Base-by-base conservation (phyloP, 1,140 invertebrate species). In the Pogonognathellus flavescens region DNA sequence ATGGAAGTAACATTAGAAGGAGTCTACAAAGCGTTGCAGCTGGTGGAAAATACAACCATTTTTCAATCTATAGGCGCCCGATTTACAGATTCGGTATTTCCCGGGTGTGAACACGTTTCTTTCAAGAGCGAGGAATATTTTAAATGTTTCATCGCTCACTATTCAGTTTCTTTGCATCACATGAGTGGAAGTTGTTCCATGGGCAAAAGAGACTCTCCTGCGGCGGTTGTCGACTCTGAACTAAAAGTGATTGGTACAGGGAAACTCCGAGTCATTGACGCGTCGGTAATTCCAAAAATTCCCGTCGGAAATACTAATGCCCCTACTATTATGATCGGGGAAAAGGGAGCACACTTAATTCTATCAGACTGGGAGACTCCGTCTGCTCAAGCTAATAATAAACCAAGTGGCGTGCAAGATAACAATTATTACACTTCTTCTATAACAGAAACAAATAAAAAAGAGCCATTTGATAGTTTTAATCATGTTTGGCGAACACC, bases 141-240 rank as follows among this genome's bases (percentile, higher is more conserved):
- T 80, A 93, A 95, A 84, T 97, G 95, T 88, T 92, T 92, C 8
- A 93, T 95, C 1, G 90, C 94, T 25, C 94, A 96, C 86, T 96
- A 96, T 88, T 96, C 95, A 0, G 93, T 96, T 92, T 96, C 96
- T 0, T 95, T 96, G 70, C 97, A 97, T 89, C 96, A 97, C 92
- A 95, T 95, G 0, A 93, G 94, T 0, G 94, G 96, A 0, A 92
- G 92, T 3, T 93, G 92, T 86, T 92, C 91, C 88, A 93, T 93
- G 92, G 93, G 96, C 4, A 94, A 95, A 0, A 92, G 91, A 60
- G 91, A 91, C 55, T 96, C 97, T 91, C 62, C 88, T 6, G 87
- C 88, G 1, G 89, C 92, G 10, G 93, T 94, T 4, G 91, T 93
- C 0, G 92, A 93, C 89, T 86, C 90, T 7, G 76, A 92, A 70